Evolutionary conservation across 2,113 vertebrate species (phyloP).

Genomic region (Dissostichus mawsoni): DNA sequence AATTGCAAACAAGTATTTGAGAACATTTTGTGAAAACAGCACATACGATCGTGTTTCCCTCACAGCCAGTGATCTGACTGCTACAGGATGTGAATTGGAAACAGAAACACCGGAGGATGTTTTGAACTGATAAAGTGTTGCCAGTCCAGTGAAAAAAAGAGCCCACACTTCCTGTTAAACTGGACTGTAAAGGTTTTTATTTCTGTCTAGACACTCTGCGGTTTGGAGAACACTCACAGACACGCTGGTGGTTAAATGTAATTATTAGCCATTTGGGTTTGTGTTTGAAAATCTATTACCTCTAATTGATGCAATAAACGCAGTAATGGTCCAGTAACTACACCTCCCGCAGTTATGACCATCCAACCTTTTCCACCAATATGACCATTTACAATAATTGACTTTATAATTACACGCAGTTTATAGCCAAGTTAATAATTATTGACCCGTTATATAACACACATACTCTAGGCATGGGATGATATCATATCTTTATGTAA

Average conservation of each 20-base stretch:
- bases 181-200: not conserved
- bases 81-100: conserved; percentile 57
- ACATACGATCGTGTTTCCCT: conserved; percentile 40
- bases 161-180: conserved; percentile 11
- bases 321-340: conserved; percentile 8
- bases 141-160: conserved; percentile 39
- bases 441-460: not conserved
- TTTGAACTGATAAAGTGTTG: conserved; percentile 59
- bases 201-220: conserved; percentile 26
- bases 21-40: conserved; percentile 31
- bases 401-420: not conserved
- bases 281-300: conserved; percentile 12
- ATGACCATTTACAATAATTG: conserved; percentile 7
- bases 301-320: conserved; percentile 49
- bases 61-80: conserved; percentile 55
- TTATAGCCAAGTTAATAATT: not conserved
- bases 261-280: conserved; percentile 47
- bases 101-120: conserved; percentile 41
- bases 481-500: too few relatives aligned
- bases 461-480: too few relatives aligned
- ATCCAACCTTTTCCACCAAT: not conserved
- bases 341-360: conserved; percentile 1
- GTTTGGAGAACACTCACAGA: conserved; percentile 33
- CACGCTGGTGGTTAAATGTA: conserved; percentile 2
- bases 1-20: conserved; percentile 27